Conservation (phyloP, 2,113 vertebrate genomes). For the Lipophrys pholis region DNA sequence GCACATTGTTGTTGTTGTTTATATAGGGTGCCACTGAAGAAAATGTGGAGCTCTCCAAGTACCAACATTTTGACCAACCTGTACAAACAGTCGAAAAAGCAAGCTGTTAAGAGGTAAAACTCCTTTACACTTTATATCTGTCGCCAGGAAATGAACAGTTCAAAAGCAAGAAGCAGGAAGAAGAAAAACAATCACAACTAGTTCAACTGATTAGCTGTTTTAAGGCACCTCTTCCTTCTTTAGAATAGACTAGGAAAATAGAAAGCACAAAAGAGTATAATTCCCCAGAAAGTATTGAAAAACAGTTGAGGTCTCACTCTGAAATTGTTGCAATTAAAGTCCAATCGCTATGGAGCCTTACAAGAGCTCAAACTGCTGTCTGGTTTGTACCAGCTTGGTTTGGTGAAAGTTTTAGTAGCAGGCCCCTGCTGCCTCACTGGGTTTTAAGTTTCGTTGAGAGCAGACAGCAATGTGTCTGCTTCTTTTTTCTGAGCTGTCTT, state of each 20-base stretch:
- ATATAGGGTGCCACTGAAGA: too few relatives aligned
- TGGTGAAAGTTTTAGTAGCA: slow-evolving; percentile 8
- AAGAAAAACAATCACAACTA: not conserved
- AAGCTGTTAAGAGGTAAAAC: too few relatives aligned
- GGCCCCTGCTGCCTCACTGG: not conserved
- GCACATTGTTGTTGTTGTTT: too few relatives aligned
- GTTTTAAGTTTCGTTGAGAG: slow-evolving; percentile 18
- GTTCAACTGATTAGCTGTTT: not conserved
- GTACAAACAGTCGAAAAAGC: too few relatives aligned
- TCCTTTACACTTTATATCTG: too few relatives aligned
- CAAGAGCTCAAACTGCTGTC: not conserved
- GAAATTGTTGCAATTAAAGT: slow-evolving; percentile 16
- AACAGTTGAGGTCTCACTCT: not conserved
- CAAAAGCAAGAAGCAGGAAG: not conserved
- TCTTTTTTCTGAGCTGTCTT: slow-evolving; percentile 12
- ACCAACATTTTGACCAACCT: too few relatives aligned
- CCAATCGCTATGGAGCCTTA: not conserved
- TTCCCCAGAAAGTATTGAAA: not conserved
- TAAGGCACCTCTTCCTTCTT: not conserved
- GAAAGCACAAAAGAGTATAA: not conserved
- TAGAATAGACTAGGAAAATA: not conserved
- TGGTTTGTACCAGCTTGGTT: not conserved
- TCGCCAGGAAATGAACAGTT: too few relatives aligned
- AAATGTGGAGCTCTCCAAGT: too few relatives aligned
- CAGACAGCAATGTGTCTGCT: slow-evolving; percentile 15